Percentiles rank a stretch among this genome's conserved stretches.
Conservation (phyloP, 2,113 vertebrate genomes). For the western clawed frog (Xenopus tropicalis) region DNA sequence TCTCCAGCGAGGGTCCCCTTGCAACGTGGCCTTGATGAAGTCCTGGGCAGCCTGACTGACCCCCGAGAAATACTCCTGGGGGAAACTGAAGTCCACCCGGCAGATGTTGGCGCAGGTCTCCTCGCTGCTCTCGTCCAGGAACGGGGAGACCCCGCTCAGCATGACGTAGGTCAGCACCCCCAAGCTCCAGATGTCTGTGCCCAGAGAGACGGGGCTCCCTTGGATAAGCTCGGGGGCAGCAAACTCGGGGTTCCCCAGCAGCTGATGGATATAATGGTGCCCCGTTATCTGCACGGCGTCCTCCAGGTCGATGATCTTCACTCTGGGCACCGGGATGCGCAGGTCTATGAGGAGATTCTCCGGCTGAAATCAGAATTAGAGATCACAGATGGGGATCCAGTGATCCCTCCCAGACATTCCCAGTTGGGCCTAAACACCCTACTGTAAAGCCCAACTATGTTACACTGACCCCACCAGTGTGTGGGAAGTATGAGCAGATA, state of each 20-base stretch:
- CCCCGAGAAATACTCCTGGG: conserved; percentile 80
- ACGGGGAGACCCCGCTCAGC: conserved; percentile 93
- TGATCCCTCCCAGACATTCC: no score
- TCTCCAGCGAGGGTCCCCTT: conserved; percentile 85
- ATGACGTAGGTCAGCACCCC: conserved; percentile 90
- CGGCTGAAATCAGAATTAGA: conserved; percentile 66
- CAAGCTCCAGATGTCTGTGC: conserved; percentile 90
- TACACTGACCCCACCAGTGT: no score
- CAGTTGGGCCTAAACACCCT: no score
- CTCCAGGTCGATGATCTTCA: conserved; percentile 91
- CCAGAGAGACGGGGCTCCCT: conserved; percentile 85
- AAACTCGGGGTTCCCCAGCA: conserved; percentile 93
- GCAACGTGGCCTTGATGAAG: conserved; percentile 82
- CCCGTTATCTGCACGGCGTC: conserved; percentile 90
- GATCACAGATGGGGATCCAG: not conserved
- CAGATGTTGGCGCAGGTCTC: conserved; percentile 97
- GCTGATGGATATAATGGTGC: conserved; percentile 85
- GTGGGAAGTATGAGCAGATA: no score
- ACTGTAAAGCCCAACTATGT: no score
- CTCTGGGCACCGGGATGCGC: conserved; percentile 75
- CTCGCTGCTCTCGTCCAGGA: conserved; percentile 93
- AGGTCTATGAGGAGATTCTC: conserved; percentile 95
- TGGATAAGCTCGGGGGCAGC: conserved; percentile 92
- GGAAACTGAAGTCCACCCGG: conserved; percentile 94
- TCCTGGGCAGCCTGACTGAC: conserved; percentile 90